Evolutionary conservation across 1,140 invertebrate species (phyloP), one percentile per base, ranked within the genome.

Genomic region (Drosophila pseudoobscura): DNA sequence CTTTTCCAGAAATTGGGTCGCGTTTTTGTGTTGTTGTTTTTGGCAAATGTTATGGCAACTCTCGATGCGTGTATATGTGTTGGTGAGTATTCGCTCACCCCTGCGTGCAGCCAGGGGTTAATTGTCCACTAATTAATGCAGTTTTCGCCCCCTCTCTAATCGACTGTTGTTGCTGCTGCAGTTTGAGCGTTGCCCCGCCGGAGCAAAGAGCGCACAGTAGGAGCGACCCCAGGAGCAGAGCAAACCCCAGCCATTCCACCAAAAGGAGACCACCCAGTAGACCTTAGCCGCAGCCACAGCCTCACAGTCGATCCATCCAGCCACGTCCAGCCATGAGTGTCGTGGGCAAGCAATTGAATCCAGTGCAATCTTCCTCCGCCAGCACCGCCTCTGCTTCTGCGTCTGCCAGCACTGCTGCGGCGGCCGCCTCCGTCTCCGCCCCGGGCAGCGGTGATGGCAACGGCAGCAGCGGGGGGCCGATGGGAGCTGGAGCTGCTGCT

Each of bases 1-100:
- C 70, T 83, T 82, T 82, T 83, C 64, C 78, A 64, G 65, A 75
- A 87, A 87, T 87, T 87, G 75, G 82, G 82, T 87, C 80, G 82
- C 64, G 66, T 70, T 62, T 56, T 64, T 63, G 49, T 44, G 29
- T 46, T 35, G 60, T 63, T 64, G 29, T 49, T 64, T 59, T 43
- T 63, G 62, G 58, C 51, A 31, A 68, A 68, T 64, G 79, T 83
- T 83, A 83, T 83, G 79, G 69, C 79, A 82, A 82, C 79, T 75
- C 62, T 62, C 29, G 50, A 43, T 57, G 41, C 44, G 49, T 55
- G 51, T 64, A 69, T 44, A 66, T 65, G 74, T 70, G 47, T 78
- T 51, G 56, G 78, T 74, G 49, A 80, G 78, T 76, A 39, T 39
- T 13, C 11, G 35, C 35, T 39, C 35, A 39, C 35, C 35, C 35